Base-by-base conservation (phyloP, 2,888 invertebrate species). In the Gibbula magus region DNA sequence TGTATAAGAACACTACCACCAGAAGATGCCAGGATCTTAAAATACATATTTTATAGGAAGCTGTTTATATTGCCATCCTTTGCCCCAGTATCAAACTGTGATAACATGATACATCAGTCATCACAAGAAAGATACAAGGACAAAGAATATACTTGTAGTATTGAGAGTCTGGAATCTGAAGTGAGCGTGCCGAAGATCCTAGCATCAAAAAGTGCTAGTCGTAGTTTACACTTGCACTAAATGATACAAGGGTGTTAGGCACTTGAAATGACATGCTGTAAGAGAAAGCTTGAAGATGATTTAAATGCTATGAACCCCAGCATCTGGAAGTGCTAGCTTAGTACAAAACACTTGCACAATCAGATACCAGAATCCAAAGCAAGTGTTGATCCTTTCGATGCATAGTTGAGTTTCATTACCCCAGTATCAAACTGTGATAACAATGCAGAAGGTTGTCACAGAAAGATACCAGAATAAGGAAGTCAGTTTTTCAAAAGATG, bases 271-370 rank as follows among this genome's bases (percentile, higher is more conserved):
- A 45, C 5, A 45, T 45, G 5, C 45, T 45, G 45, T 45, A 45
- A 45, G 45, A 13, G 45, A 45, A 10, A 45, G 10, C n/a, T n/a
- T n/a, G 5, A 45, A 45, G 45, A 1, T 56, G 25, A 56, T 29
- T 67, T 16, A 1, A 25, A 52, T 70, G 8, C 45, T 45, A 25
- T 32, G 25, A 25, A 66, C 75, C 61, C 81, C 67, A 81, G 81
- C 80, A 83, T 81, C 79, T 77, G 80, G 74, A 80, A 82, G 83
- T 83, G 83, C 83, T 83, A 79, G 79, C 79, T 22, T 67, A 67
- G n/a, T 29, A 4, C 35, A 32, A 18, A n/a, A 35, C 76, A 84
- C 70, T 51, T 78, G 84, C 82, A 81, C 84, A 84, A 78, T 70
- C 54, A 79, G 70, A 79, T 82, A 79, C 79, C 78, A 53, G 78